Evolutionary conservation across 2,888 invertebrate species (phyloP), one percentile per base, ranked within the genome.

Genomic region (Aelia acuminata): DNA sequence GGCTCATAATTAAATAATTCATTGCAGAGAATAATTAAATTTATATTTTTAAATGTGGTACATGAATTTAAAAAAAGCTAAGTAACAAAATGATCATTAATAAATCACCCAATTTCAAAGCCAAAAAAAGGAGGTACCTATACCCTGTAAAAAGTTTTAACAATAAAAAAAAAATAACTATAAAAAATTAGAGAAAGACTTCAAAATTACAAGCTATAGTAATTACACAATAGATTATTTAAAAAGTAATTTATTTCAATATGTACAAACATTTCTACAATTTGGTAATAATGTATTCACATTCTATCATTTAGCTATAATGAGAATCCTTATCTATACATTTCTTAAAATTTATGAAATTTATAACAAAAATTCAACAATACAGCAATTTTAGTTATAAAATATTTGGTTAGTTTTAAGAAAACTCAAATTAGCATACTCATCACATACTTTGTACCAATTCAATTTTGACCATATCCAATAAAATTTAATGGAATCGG

Each of bases 281-380:
- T 31, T 70, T 26, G 20, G 31, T 35, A 70, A 70, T n/a, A 18
- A 43, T 22, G 22, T 80, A 80, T 80, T 80, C 80, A 80, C 80
- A 80, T 80, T 43, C 80, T 80, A 80, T 80, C 43, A 80, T 80
- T 80, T 47, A 80, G 43, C 22, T 80, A 80, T 80, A 80, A 80
- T 80, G 43, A 80, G n/a, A 80, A 80, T 80, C n/a, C 10, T 49
- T 49, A 85, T 35, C 85, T 57, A 85, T 53, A 85, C 39, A 53
- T 85, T 85, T 84, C 31, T 84, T 85, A 85, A 53, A 85, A 22
- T 53, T 85, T 85, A 31, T 84, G 49, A 85, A 85, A 85, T 85
- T 39, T 85, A 70, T 85, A 85, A 85, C 85, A 85, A 85, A 31
- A 84, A 84, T 49, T 84, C 84, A 85, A 85, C 85, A 85, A 85